Conservation (phyloP, 2,888 invertebrate species). For the Conomelus anceps region DNA sequence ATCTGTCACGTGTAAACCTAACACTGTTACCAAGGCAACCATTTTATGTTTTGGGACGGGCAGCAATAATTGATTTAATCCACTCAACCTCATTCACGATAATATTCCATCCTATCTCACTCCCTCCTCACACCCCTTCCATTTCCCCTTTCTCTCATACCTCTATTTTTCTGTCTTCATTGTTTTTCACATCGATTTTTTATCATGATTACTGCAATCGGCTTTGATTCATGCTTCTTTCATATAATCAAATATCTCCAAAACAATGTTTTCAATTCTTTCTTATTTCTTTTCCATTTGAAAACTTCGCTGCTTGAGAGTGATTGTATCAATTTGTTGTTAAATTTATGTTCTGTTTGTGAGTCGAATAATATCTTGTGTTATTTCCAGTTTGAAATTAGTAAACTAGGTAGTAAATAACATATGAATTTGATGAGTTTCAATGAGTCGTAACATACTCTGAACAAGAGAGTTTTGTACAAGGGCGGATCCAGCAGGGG, state of each 20-base stretch:
- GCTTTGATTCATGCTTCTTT: background rate
- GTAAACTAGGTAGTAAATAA: too few relatives aligned
- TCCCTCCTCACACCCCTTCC: constrained; percentile 1
- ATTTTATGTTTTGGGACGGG: background rate
- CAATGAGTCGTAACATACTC: too few relatives aligned
- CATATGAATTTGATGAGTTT: too few relatives aligned
- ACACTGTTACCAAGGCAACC: background rate
- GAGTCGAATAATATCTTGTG: too few relatives aligned
- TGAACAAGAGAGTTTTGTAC: too few relatives aligned
- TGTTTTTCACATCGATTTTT: background rate
- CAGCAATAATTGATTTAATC: constrained; percentile 8
- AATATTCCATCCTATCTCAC: background rate
- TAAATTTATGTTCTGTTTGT: too few relatives aligned
- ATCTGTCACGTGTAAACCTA: background rate
- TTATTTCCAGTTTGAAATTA: too few relatives aligned
- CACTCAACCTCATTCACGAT: background rate
- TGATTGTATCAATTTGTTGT: too few relatives aligned
- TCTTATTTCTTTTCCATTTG: too few relatives aligned
- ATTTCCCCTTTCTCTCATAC: constrained; percentile 2
- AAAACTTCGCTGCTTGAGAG: too few relatives aligned
- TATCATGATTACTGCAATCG: background rate
- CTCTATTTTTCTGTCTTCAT: background rate
- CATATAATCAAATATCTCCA: background rate
- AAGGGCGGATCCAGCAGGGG: too few relatives aligned
- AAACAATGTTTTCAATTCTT: too few relatives aligned